Base-by-base conservation (phyloP, 2,888 invertebrate genomes). In the Oscheius sp. region DNA sequence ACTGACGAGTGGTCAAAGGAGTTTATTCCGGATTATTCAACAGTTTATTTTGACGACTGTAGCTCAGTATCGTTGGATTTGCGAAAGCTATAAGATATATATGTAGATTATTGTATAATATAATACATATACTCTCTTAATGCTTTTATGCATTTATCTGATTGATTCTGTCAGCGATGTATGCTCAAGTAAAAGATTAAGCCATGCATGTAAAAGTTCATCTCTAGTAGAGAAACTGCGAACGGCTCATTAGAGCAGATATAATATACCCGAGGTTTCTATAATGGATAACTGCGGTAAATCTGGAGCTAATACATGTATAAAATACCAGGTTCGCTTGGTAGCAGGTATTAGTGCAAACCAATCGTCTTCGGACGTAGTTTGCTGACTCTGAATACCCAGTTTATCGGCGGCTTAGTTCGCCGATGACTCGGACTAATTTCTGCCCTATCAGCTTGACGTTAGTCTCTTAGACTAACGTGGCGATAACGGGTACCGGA, bases 1-100 rank as follows among this genome's bases (percentile, higher is more conserved):
- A n/a, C n/a, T n/a, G n/a, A n/a, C n/a, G n/a, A n/a, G n/a, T n/a
- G n/a, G n/a, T n/a, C n/a, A n/a, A n/a, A n/a, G n/a, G n/a, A n/a
- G n/a, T n/a, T n/a, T n/a, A n/a, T n/a, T n/a, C n/a, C n/a, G n/a
- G n/a, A n/a, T n/a, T n/a, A n/a, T n/a, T n/a, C n/a, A n/a, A n/a
- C n/a, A n/a, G n/a, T n/a, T n/a, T n/a, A n/a, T n/a, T n/a, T n/a
- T n/a, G n/a, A n/a, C n/a, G n/a, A n/a, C n/a, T n/a, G n/a, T n/a
- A n/a, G n/a, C n/a, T n/a, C n/a, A n/a, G n/a, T n/a, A n/a, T n/a
- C n/a, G 90, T 91, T 89, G 89, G 90, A 90, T 90, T 90, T 89
- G 90, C 90, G 90, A 91, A 91, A 90, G 90, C 90, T 90, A 90
- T 90, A 89, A 90, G 90, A 90, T 90, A 90, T 90, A 90, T 90